Conservation (phyloP, 2,113 vertebrate species). For the Petrocephalus microphthalmus region DNA sequence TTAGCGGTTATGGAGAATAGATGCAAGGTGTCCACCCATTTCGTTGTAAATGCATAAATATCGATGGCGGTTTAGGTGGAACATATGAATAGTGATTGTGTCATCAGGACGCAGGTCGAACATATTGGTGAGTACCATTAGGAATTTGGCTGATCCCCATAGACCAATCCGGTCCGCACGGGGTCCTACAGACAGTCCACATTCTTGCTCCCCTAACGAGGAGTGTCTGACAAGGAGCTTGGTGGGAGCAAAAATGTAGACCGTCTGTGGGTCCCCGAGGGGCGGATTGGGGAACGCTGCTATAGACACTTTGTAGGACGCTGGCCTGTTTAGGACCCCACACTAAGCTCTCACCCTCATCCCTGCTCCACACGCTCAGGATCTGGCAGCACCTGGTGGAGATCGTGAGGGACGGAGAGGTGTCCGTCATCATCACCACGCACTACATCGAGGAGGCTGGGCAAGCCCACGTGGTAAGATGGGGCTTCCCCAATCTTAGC, state of each 20-base stretch:
- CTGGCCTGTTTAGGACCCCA: not conserved
- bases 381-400: slow-evolving; percentile 73
- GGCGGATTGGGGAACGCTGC: not conserved
- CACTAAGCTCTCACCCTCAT: not conserved
- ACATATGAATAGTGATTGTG: not conserved
- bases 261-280: not conserved
- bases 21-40: not conserved
- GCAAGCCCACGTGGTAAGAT: slow-evolving; percentile 65
- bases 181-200: not conserved
- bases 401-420: slow-evolving; percentile 62
- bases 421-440: slow-evolving; percentile 69
- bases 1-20: not conserved
- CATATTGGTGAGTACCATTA: not conserved
- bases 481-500: not conserved
- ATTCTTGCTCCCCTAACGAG: not conserved
- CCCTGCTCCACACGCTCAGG: slow-evolving; percentile 34
- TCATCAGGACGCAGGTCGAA: not conserved
- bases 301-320: not conserved
- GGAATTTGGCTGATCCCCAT: not conserved
- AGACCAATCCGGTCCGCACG: not conserved
- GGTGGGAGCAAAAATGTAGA: not conserved
- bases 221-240: not conserved
- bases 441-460: slow-evolving; percentile 72
- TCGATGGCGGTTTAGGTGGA: not conserved
- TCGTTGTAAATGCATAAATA: not conserved